These are phyloP conservation scores for Myotis brandtii DNA, from an alignment of 2,113 vertebrate species.

Conservation along the genomic window DNA sequence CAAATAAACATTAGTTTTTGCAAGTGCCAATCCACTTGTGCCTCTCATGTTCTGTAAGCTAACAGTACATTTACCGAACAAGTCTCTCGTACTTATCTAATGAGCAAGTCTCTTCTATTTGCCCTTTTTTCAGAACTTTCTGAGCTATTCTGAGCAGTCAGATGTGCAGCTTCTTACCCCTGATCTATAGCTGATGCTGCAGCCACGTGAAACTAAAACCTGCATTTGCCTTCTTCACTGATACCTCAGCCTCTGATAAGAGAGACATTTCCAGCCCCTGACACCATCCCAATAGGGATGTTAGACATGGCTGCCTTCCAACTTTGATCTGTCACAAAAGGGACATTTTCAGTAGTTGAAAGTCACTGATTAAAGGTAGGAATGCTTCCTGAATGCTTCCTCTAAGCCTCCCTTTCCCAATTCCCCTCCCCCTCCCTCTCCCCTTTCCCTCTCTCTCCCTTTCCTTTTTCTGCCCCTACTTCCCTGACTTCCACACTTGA, in stretches of 20 bases:
- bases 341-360: not conserved
- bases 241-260: not conserved
- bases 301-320: not conserved
- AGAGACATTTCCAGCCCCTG: not conserved
- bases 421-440: no score
- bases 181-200: not conserved
- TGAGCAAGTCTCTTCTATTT: not conserved
- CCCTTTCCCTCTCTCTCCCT: no score
- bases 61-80: not conserved
- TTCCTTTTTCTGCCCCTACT: no score
- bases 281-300: not conserved
- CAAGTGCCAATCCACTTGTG: not conserved
- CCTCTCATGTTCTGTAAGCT: not conserved
- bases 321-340: not conserved
- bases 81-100: not conserved
- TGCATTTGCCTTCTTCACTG: not conserved
- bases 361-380: not conserved
- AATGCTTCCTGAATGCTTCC: not conserved
- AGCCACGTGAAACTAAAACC: not conserved
- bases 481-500: no score
- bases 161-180: not conserved
- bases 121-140: not conserved
- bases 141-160: not conserved
- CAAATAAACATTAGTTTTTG: not conserved
- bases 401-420: no score